These are phyloP conservation scores for Julus scanicus DNA, from an alignment of 2,888 invertebrate species.

Conservation along the genomic window DNA sequence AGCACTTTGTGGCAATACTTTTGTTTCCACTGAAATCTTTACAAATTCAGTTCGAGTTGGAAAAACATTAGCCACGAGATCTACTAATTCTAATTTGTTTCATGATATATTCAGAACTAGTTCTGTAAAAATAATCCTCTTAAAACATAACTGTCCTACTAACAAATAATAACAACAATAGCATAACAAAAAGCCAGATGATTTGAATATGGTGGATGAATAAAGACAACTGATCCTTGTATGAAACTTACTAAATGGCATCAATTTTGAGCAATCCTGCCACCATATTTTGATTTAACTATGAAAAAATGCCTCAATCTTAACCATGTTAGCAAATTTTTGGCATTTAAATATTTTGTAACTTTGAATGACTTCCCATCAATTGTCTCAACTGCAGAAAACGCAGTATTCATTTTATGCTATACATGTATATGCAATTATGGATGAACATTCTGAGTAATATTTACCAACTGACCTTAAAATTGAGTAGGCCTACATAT, in stretches of 20 bases:
- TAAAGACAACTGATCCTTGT: neutral
- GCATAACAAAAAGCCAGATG: neutral
- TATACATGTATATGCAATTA: neutral
- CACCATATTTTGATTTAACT: neutral
- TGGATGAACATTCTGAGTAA: neutral
- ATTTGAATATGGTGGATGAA: neutral
- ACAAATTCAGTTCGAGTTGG: neutral
- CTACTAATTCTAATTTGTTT: neutral
- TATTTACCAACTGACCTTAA: neutral
- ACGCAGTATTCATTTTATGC: neutral
- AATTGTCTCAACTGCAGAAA: neutral
- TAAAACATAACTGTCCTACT: neutral
- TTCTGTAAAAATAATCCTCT: neutral
- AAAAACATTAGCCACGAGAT: neutral
- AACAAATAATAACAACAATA: conserved; percentile 16
- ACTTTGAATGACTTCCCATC: neutral
- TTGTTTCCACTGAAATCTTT: neutral
- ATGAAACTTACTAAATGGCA: neutral
- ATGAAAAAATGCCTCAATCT: neutral
- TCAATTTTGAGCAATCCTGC: conserved; percentile 12
- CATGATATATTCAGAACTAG: neutral
- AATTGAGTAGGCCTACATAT: neutral
- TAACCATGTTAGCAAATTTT: neutral
- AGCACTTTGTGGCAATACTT: neutral
- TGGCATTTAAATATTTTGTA: neutral